Base-by-base conservation (phyloP, 2,113 vertebrate species). In the Todiramphus chloris region DNA sequence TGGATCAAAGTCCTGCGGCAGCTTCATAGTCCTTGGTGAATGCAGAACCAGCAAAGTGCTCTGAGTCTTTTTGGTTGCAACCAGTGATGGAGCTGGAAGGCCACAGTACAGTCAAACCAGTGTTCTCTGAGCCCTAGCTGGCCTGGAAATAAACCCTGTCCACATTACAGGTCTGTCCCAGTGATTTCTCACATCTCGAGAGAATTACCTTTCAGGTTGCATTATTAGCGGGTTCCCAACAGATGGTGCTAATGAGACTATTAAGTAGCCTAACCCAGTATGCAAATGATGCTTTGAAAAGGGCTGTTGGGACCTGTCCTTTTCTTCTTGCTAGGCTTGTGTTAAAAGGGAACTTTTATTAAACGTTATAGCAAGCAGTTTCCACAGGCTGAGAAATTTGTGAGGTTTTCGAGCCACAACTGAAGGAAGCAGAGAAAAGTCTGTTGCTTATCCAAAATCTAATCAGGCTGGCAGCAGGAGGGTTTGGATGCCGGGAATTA, bases 171-270 rank as follows among this genome's bases (percentile, higher is more conserved):
- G 13, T 18, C 56, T 55, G 1, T 51, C n/a, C 68, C 33, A 15
- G 74, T 13, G 23, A 63, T 89, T 91, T 80, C 31, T 55, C 41
- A 3, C 16, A 25, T 91, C 62, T 89, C 11, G 2, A 31, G 79
- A 81, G 37, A 53, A 33, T 58, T 79, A 84, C 93, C 90, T 89
- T 84, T 37, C 24, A 31, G 67, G 25, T 58, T 97, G 94, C 81
- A 93, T 92, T 95, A 93, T 93, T 94, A 87, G 41, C 4, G 20
- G 93, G 92, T 89, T 95, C 90, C 94, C 94, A 96, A 95, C 81
- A 97, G 94, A 93, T 91, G 90, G 89, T 90, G 93, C 93, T 94
- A 83, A 95, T 91, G 91, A 93, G 96, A 93, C 93, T 94, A 96
- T 91, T 92, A 96, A 93, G 74, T 94, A 85, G 87, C 79, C 68